Evolutionary conservation across 2,797 vertebrate genomes (phyloP), one percentile per base, ranked within the genome.

Genomic region (Odontamblyopus lacepedii): DNA sequence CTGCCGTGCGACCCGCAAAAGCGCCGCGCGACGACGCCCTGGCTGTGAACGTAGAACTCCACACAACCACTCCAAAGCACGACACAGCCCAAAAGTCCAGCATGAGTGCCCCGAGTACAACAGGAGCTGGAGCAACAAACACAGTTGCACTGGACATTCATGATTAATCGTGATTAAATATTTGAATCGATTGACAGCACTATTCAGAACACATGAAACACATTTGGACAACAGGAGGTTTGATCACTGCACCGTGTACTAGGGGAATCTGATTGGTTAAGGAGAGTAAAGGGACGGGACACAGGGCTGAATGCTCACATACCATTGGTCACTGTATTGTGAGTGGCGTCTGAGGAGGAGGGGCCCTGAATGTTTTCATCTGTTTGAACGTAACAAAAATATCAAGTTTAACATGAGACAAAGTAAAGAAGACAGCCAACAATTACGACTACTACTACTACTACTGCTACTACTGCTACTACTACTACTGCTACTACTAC

Each of bases 261-360:
- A 72, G 78, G 84, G 71, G 80, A 77, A 74, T 87, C 66, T 87
- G 67, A 88, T 38, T 81, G 78, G 79, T 74, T 77, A 76, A 80
- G 84, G 86, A 75, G 77, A 79, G 82, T 75, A 63, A 68, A 12
- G 35, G 79, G 70, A 68, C 55, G 13, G 84, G 83, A 75, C 78
- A 76, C 50, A 83, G 68, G 79, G 81, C 76, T 75, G 74, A 74
- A 76, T 76, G 74, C 83, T 92, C 89, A 94, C 93, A 83, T 93
- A 94, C 94, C 92, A 91, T 93, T 94, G 89, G 91, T 93, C 91
- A 94, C 82, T 86, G 87, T 87, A 86, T 82, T 91, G 85, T 92
- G 75, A 92, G 82, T 92, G 87, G 88, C 90, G 65, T 89, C 89
- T 87, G 92, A 61, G 63, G 92, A 76, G 85, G 85, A 80, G 87